phyloP scores from a whole-genome alignment of 1,140 invertebrate species.

The Pogonomyrmex barbatus region DNA sequence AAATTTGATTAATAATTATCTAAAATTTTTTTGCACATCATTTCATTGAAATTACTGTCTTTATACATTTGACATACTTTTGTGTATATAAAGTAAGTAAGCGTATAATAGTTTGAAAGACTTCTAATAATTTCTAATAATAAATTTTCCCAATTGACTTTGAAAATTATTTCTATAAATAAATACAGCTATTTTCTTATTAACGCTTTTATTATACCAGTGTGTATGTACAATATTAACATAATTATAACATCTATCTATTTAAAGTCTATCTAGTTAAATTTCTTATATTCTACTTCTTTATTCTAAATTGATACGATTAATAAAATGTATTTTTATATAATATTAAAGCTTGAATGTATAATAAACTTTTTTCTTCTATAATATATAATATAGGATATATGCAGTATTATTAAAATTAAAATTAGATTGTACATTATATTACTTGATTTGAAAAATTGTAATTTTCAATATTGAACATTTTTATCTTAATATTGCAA shows the following conservation, averaged over 20 bases:
- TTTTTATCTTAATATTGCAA: neutral
- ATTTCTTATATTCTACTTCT: neutral
- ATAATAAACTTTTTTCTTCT: neutral
- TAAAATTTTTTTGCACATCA: slow-evolving; percentile 11
- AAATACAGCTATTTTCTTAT: neutral
- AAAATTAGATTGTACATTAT: neutral
- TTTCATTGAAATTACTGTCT: slow-evolving; percentile 5
- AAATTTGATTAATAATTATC: neutral
- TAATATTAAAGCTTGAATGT: neutral
- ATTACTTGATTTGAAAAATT: neutral
- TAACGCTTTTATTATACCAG: neutral
- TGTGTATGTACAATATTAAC: neutral
- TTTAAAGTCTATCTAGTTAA: neutral
- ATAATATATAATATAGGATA: too few species aligned
- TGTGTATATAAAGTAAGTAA: too few species aligned
- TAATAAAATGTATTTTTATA: neutral
- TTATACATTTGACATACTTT: slow-evolving; percentile 21
- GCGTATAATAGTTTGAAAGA: slow-evolving; percentile 22
- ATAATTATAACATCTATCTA: neutral
- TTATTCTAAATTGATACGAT: neutral
- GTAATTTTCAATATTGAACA: neutral
- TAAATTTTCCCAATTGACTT: neutral
- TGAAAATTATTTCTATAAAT: neutral
- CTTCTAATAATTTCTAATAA: neutral
- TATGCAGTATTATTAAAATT: neutral